Base-by-base conservation (phyloP, 2,797 vertebrate genomes). In the Karalla daura region DNA sequence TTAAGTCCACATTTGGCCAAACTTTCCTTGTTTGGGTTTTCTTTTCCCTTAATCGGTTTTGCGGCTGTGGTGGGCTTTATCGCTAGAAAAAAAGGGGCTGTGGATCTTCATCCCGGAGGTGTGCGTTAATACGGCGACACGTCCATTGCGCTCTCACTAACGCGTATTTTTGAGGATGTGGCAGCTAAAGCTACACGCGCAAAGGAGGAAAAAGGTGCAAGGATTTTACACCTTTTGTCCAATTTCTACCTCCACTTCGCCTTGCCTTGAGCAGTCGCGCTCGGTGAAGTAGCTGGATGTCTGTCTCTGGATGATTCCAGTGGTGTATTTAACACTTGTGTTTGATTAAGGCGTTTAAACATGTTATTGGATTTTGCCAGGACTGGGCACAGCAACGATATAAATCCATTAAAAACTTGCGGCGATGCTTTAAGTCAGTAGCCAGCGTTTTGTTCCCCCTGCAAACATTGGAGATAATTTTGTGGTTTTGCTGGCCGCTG, bases 101-200 rank as follows among this genome's bases (percentile, higher is more conserved):
- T n/a, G n/a, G n/a, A n/a, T n/a, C n/a, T n/a, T n/a, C 1, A 0
- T 1, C 27, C 1, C 23, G 2, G 14, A 18, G 47, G 23, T 0
- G 7, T n/a, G 1, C 18, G n/a, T n/a, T n/a, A n/a, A n/a, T n/a
- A 1, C 28, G n/a, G 9, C 7, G 8, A 40, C 47, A 23, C 36
- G 2, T 40, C 27, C 5, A 2, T 28, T 9, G 13, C 14, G 12
- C 45, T 2, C 18, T 25, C 5, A 39, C 1, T 27, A 41, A n/a
- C 65, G 28, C 40, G 51, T 39, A 41, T 52, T 62, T 49, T 66
- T 66, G 62, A 69, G 69, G 73, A 80, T 78, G 77, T 63, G 80
- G 63, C 74, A 69, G 17, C 1, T 36, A 33, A n/a, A n/a, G 74
- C 62, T 32, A 36, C 66, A 69, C 28, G 69, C 70, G 63, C n/a